Evolutionary conservation across 2,888 invertebrate species (phyloP), one percentile per base, ranked within the genome.

Genomic region (Orthosia gracilis): DNA sequence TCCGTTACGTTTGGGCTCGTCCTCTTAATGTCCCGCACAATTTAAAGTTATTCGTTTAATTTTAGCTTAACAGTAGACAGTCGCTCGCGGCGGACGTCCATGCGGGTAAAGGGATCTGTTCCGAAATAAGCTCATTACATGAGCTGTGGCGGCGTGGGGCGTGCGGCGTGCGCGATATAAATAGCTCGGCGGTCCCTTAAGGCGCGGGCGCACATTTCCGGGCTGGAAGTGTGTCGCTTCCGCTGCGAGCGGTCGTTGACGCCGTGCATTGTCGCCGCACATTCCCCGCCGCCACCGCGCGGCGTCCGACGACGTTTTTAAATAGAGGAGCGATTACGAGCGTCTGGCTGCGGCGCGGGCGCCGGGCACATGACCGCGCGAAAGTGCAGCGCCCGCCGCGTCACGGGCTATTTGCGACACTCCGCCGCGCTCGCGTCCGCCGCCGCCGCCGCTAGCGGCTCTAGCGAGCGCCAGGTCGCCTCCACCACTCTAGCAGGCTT

Each of bases 171-270:
- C 90, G 89, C 84, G 90, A 89, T 96, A 96, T 95, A 94, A 95
- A 95, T 96, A 96, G 93, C 89, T 70, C 85, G 89, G 73, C 93
- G 92, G 93, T 95, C 96, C 96, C 95, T 96, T 95, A 95, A 96
- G 95, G 94, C 95, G 94, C 94, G 93, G 92, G 95, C 93, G 94
- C 92, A 92, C 92, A 93, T 95, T 96, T 96, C 96, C 96, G 96
- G 96, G 95, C 95, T 96, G 96, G 96, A 96, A 96, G 96, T 96
- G 94, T 94, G 95, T 92, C 95, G 95, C 94, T 96, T 96, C 96
- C 96, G 96, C 92, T 92, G 94, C 92, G 92, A 91, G 94, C 95
- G 96, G 96, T 96, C 96, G 94, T 95, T 96, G 96, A 95, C 96
- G 94, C 93, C 91, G 90, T 91, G 93, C 94, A 93, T 93, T 94